Base-by-base conservation (phyloP, 2,888 invertebrate species). In the Drosophila melanosoma region DNA sequence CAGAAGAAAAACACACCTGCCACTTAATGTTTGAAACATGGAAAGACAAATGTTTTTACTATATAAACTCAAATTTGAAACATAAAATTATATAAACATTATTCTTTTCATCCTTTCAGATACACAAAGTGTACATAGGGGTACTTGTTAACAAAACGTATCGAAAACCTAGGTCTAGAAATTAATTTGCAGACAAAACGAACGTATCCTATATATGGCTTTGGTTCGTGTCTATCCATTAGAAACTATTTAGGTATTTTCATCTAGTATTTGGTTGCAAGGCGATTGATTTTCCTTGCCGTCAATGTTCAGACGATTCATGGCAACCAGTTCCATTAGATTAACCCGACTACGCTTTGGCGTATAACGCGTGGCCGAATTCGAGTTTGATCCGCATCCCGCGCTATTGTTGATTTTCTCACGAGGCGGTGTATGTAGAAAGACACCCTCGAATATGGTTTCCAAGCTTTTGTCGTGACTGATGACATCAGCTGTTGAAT, bases 401-500 rank as follows among this genome's bases (percentile, higher is more conserved):
- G 69, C 32, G 29, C 75, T 71, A 15, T 53, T 68, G 54, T 70
- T 73, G 2, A 64, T 61, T 2, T 75, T 83, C 26, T 83, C 87
- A 6, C 88, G 83, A 2, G 93, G 92, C 11, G 93, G 93, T 5
- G 93, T 93, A 49, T 92, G 86, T 0, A 93, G 74, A 52, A 93
- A 92, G 23, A 93, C 91, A 8, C 92, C 93, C 76, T 93, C 93
- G 52, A 91, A 93, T 61, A 93, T 93, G 10, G 93, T 93, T 68
- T 93, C 93, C 56, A 93, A 77, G 35, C 90, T 92, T 58, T 81
- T 87, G 35, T 78, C 81, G 26, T 76, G 82, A 68, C 78, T 91
- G 5, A 87, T 54, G 6, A 32, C 58, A 20, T 32, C 73, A n/a
- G 36, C 10, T 38, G 52, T 52, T 3, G 85, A 76, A 26, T 77